Evolutionary conservation across 2,797 vertebrate genomes (phyloP).

Genomic region (Tapirus indicus): DNA sequence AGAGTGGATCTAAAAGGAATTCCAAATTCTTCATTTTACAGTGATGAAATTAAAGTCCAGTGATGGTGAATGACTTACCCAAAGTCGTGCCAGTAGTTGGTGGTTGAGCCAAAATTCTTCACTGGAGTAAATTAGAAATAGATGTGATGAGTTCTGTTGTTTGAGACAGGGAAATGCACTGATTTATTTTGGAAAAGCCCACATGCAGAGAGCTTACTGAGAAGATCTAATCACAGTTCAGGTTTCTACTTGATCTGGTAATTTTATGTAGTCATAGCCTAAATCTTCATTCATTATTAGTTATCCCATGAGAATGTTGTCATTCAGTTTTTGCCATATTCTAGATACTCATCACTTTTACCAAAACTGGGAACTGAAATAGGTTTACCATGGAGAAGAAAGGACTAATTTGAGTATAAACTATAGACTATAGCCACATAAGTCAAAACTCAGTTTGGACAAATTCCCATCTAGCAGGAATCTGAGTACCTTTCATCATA

Average conservation of each 20-base stretch:
- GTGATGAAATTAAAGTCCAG: not conserved
- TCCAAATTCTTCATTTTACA: not conserved
- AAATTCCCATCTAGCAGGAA: not conserved
- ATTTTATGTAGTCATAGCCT: not conserved
- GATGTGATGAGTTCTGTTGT: not conserved
- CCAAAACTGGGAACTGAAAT: conserved; percentile 12
- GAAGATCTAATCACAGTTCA: not conserved
- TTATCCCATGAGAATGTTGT: not conserved
- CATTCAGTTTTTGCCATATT: conserved; percentile 25
- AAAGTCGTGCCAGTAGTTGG: not conserved
- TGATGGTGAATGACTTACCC: not conserved
- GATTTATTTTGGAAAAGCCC: not conserved
- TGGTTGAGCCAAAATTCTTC: not conserved
- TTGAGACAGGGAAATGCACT: not conserved
- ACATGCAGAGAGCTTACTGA: not conserved
- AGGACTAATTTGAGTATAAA: not conserved
- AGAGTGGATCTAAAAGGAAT: not conserved
- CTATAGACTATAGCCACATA: not conserved
- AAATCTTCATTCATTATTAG: not conserved
- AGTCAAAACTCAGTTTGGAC: not conserved
- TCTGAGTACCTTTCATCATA: not conserved
- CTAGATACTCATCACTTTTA: not conserved
- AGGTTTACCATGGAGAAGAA: not conserved
- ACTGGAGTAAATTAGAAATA: not conserved
- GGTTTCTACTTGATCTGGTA: not conserved